phyloP scores from a whole-genome alignment of 1,140 invertebrate genomes.

The Drosophila mayri region DNA sequence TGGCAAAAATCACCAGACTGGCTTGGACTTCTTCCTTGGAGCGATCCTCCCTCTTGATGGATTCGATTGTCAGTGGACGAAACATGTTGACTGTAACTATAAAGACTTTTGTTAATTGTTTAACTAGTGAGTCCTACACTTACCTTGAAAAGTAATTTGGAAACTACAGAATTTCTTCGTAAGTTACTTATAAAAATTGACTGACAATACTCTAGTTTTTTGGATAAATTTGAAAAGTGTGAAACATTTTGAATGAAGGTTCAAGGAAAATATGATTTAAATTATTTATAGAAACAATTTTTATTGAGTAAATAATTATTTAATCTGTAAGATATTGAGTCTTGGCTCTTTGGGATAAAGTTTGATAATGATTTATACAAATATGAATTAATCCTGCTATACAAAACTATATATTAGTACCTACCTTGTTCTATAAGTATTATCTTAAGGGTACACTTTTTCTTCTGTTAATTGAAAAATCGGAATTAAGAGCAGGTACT shows the following conservation, averaged over 20 bases:
- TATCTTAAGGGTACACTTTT: too few species aligned
- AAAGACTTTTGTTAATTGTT: neutral
- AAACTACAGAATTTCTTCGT: neutral
- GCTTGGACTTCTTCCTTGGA: slow-evolving; percentile 57
- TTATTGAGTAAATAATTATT: neutral
- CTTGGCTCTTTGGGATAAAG: too few species aligned
- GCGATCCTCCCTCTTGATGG: slow-evolving; percentile 7
- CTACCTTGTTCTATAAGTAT: too few species aligned
- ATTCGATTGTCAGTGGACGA: slow-evolving; percentile 38
- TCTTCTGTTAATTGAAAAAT: too few species aligned
- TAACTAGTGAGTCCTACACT: neutral
- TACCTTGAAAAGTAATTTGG: slow-evolving; percentile 19
- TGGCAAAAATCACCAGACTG: slow-evolving; percentile 47
- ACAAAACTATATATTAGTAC: too few species aligned
- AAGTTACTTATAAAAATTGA: neutral
- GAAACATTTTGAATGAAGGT: neutral
- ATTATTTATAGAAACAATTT: neutral
- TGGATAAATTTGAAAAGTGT: neutral
- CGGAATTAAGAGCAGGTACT: too few species aligned
- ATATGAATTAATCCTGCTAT: too few species aligned
- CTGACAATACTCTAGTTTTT: neutral
- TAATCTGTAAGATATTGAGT: neutral
- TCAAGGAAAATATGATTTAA: neutral
- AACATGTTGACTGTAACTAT: slow-evolving; percentile 48
- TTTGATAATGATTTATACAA: too few species aligned